Percentiles rank a stretch among this genome's conserved stretches.
Evolutionary conservation across 2,113 vertebrate genomes (phyloP).

Genomic region (Australoheros scitulus): DNA sequence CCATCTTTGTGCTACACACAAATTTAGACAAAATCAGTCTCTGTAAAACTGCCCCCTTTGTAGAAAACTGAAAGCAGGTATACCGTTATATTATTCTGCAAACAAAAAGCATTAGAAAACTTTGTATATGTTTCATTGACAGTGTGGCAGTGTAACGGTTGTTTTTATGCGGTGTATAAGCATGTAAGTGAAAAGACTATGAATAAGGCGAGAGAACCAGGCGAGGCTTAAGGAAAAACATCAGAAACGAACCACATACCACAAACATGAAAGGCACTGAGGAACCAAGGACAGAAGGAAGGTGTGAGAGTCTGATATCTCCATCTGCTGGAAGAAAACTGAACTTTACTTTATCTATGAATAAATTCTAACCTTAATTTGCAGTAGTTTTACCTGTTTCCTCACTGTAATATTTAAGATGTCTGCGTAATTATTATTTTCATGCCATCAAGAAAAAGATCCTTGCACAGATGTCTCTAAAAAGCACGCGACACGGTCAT

Average conservation of each 20-base stretch:
- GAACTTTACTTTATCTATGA: neutral
- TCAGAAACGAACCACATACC: neutral
- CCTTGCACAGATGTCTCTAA: neutral
- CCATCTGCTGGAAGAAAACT: conserved; percentile 59
- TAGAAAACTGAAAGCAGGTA: neutral
- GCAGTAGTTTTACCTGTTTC: neutral
- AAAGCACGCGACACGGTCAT: neutral
- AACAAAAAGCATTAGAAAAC: neutral
- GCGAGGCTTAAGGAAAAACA: too few species aligned
- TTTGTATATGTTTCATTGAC: neutral
- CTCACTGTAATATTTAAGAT: neutral
- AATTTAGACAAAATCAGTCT: too few species aligned
- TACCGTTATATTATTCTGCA: neutral
- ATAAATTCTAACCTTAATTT: neutral
- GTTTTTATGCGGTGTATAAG: neutral
- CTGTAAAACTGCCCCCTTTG: neutral
- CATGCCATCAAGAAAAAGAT: neutral
- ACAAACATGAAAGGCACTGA: neutral
- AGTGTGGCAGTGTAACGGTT: neutral
- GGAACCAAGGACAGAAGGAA: neutral
- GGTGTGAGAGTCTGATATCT: neutral
- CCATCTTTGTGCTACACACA: too few species aligned
- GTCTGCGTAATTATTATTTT: neutral
- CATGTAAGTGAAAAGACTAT: too few species aligned
- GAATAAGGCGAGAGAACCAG: too few species aligned